Evolutionary conservation across 2,888 invertebrate species (phyloP).

Genomic region (Pristionchus arcanus): DNA sequence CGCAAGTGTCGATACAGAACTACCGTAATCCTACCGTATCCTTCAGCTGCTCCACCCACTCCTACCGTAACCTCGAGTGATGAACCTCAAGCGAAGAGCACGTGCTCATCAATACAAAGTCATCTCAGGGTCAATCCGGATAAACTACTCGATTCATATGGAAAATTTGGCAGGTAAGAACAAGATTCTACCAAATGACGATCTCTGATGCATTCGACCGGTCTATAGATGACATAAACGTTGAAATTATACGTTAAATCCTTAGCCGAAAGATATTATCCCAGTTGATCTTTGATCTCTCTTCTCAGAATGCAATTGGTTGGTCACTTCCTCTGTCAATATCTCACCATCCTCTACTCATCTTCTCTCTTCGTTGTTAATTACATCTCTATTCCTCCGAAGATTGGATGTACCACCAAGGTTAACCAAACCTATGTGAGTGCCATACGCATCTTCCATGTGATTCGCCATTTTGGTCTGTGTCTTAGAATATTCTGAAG

Average conservation of each 20-base stretch:
- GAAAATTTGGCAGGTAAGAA: conserved; percentile 21
- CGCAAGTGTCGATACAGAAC: background rate
- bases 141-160: conserved; percentile 45
- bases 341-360: conserved; percentile 34
- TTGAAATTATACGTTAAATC: background rate
- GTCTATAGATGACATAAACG: background rate
- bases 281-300: conserved; percentile 6
- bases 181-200: background rate
- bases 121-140: conserved; percentile 45
- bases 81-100: conserved; percentile 22
- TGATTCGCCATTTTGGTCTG: no score
- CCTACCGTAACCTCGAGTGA: background rate
- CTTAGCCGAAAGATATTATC: background rate
- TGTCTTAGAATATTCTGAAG: no score
- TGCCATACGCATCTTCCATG: no score
- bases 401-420: background rate
- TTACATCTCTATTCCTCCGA: background rate
- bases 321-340: conserved; percentile 46
- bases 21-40: background rate
- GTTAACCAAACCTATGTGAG: background rate
- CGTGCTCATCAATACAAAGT: conserved; percentile 8
- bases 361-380: conserved; percentile 49
- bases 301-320: conserved; percentile 36
- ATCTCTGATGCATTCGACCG: background rate
- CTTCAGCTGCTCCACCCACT: background rate